Base-by-base conservation (phyloP, 2,888 invertebrate genomes). In the Dicranocentrus wangi region DNA sequence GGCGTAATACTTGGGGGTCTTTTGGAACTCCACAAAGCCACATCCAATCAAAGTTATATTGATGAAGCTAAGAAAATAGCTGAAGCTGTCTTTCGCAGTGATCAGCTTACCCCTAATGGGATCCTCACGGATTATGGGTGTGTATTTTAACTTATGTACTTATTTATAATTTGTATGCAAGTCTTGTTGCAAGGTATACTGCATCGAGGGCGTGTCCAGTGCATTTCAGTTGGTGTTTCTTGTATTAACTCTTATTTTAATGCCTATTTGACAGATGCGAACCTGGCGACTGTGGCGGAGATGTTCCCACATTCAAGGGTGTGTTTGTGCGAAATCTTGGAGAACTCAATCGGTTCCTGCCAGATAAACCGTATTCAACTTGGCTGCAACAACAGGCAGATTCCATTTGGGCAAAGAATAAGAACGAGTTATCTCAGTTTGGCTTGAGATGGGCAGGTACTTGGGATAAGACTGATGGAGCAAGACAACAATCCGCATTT, bases 1-100 rank as follows among this genome's bases (percentile, higher is more conserved):
- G 85, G 85, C 8, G 84, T 85, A 1, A 85, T 85, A 47, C 69
- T 85, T 17, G 85, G 85, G 13, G 85, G 82, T 1, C 69, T 85
- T 3, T 75, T 85, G 1, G 84, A 85, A 27, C 68, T 86, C 5
- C 28, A 63, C 19, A 75, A 75, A n/a, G 86, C 82, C 1, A 79
- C 83, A 10, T 58, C 61, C 3, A 69, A 83, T 28, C 17, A 23
- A 1, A 28, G 5, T 15, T 86, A 84, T 23, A 23, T 85, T 7
- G 43, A 28, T 13, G 81, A 71, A 53, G 86, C 86, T 0, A 72
- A 70, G n/a, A 42, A 28, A 32, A 86, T 85, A 21, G 83, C 83
- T 0, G 79, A 86, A 63, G 85, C 86, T 0, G 86, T 85, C 10
- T 19, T 84, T 3, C 19, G 43, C 21, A 82, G 82, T 28, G 23